A percentile compares a stretch with the other conserved stretches of the same genome.
Evolutionary conservation across 2,888 invertebrate species (phyloP).

Genomic region (Phortica magna): DNA sequence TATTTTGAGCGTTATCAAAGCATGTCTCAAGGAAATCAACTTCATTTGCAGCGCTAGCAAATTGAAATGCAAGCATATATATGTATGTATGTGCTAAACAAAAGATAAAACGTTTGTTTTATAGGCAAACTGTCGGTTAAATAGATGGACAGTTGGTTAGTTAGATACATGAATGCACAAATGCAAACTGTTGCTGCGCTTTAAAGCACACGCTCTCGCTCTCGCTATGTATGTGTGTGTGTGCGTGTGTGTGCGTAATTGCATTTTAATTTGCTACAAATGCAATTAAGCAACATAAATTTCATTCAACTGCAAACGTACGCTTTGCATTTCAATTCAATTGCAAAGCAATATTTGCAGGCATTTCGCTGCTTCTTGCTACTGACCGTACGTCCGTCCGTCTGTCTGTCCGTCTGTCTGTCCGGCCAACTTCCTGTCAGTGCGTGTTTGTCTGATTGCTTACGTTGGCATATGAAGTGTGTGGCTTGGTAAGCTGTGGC

Average conservation of each 20-base stretch:
- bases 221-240: not conserved
- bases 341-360: slow-evolving; percentile 25
- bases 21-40: not conserved
- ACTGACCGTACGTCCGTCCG: not conserved
- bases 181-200: not conserved
- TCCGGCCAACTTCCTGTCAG: not conserved
- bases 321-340: slow-evolving; percentile 41
- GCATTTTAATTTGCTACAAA: slow-evolving; percentile 63
- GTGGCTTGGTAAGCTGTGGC: too few species aligned
- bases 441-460: too few species aligned
- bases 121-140: not conserved
- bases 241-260: slow-evolving; percentile 47
- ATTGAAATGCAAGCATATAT: not conserved
- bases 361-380: not conserved
- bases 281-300: slow-evolving; percentile 53
- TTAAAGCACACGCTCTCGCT: too few species aligned
- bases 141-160: not conserved
- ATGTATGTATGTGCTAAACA: not conserved
- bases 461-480: too few species aligned
- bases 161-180: not conserved
- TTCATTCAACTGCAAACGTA: slow-evolving; percentile 43
- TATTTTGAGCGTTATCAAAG: not conserved
- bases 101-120: not conserved
- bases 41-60: not conserved
- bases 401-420: not conserved